A percentile compares a stretch with the other conserved stretches of the same genome.
These are phyloP conservation scores for Apodemia duryi DNA, from an alignment of 2,888 invertebrate genomes.

Conservation along the genomic window DNA sequence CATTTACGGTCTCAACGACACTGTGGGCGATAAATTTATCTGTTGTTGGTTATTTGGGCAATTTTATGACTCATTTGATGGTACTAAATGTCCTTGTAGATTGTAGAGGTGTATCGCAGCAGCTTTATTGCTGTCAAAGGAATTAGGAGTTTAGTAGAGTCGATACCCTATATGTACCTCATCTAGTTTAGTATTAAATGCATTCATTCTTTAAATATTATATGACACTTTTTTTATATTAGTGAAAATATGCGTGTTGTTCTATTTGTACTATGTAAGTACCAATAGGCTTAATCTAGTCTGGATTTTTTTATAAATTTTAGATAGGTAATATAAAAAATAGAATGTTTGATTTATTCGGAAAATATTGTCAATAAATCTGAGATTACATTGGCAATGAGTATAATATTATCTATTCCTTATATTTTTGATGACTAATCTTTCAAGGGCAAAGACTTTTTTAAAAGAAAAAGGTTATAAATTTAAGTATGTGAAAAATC, in stretches of 20 bases:
- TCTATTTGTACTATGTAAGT: not conserved
- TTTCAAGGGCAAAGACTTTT: too few species aligned
- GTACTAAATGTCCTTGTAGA: conserved; percentile 55
- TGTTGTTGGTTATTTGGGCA: conserved; percentile 71
- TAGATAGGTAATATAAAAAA: too few species aligned
- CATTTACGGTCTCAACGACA: conserved; percentile 66
- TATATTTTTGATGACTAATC: too few species aligned
- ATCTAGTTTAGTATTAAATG: not conserved
- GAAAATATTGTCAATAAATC: too few species aligned
- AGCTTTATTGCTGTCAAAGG: conserved; percentile 18
- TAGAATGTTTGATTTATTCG: too few species aligned
- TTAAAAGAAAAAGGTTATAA: too few species aligned
- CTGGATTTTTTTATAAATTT: too few species aligned
- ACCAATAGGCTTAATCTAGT: too few species aligned
- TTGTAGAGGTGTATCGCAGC: conserved; percentile 48
- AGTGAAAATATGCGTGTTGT: not conserved
- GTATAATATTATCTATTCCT: too few species aligned
- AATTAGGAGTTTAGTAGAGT: conserved; percentile 10
- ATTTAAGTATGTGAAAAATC: too few species aligned
- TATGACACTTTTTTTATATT: too few species aligned
- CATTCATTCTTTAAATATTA: not conserved
- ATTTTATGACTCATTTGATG: conserved; percentile 76
- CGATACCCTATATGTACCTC: not conserved
- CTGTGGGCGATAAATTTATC: conserved; percentile 62
- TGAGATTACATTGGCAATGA: too few species aligned